Conservation (phyloP, 2,888 invertebrate genomes). For the Agrochola macilenta region DNA sequence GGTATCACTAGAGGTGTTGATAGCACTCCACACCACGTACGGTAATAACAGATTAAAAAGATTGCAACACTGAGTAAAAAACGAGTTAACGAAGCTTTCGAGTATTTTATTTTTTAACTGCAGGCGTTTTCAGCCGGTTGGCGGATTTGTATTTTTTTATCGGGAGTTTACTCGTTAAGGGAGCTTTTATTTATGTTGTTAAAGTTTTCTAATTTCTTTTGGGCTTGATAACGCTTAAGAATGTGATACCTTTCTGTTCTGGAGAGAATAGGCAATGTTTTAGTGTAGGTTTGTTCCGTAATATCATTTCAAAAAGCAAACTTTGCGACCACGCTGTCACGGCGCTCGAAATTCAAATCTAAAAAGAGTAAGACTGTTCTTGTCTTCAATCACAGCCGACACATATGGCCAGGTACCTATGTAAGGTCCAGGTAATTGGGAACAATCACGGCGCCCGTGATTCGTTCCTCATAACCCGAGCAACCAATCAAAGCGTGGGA, state of each 20-base stretch:
- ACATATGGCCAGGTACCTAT: conserved; percentile 20
- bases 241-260: background rate
- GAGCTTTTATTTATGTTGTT: conserved; percentile 10
- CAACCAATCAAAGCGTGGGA: conserved; percentile 87
- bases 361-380: conserved; percentile 32
- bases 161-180: background rate
- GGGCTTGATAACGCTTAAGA: background rate
- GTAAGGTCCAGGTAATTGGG: conserved; percentile 65
- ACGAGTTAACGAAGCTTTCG: conserved; percentile 40
- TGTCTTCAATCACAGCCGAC: conserved; percentile 44
- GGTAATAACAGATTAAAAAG: conserved; percentile 58
- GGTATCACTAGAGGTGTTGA: conserved; percentile 43
- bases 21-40: conserved; percentile 35
- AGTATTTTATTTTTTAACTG: conserved; percentile 20
- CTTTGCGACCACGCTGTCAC: background rate
- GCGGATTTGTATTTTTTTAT: conserved; percentile 36
- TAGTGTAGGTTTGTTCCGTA: no score
- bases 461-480: conserved; percentile 77
- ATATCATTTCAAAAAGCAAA: background rate
- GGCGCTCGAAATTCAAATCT: conserved; percentile 11
- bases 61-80: conserved; percentile 53
- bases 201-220: background rate
- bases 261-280: background rate
- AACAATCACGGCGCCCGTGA: conserved; percentile 77
- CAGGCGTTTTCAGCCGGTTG: conserved; percentile 38